phyloP scores from a whole-genome alignment of 2,113 vertebrate species.

The Furnarius figulus region DNA sequence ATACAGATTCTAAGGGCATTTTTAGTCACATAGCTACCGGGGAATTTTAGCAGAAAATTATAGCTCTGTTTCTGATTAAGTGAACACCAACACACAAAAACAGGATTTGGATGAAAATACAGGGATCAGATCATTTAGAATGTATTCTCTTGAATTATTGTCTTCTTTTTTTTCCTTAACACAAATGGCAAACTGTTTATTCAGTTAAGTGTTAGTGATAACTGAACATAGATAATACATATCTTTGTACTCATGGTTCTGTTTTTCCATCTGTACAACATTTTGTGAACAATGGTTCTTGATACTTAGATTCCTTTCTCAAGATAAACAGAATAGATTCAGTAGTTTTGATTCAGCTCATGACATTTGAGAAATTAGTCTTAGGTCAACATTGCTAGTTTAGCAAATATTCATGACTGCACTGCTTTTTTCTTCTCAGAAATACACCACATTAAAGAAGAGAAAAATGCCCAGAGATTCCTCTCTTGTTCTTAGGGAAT shows the following conservation, averaged over 20 bases:
- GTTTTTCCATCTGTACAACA: not conserved
- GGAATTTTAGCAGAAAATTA: not conserved
- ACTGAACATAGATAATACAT: not conserved
- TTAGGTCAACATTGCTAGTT: not conserved
- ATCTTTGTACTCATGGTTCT: not conserved
- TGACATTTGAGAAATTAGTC: not conserved
- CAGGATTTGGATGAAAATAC: not conserved
- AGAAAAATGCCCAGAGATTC: not conserved
- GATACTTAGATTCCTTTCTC: not conserved
- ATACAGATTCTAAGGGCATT: not conserved
- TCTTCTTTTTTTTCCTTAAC: not conserved
- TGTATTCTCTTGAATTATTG: not conserved
- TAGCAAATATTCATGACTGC: not conserved
- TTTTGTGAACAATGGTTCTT: not conserved
- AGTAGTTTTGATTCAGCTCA: not conserved
- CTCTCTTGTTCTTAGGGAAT: not conserved
- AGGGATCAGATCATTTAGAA: not conserved
- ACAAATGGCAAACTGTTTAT: not conserved
- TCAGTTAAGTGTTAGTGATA: not conserved
- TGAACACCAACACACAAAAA: not conserved
- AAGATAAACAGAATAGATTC: not conserved
- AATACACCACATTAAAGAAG: not conserved
- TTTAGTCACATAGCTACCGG: not conserved
- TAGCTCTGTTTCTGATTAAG: not conserved
- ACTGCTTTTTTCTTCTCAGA: not conserved